Conservation (phyloP, 2,888 invertebrate genomes). For the Matsumyia berberina region DNA sequence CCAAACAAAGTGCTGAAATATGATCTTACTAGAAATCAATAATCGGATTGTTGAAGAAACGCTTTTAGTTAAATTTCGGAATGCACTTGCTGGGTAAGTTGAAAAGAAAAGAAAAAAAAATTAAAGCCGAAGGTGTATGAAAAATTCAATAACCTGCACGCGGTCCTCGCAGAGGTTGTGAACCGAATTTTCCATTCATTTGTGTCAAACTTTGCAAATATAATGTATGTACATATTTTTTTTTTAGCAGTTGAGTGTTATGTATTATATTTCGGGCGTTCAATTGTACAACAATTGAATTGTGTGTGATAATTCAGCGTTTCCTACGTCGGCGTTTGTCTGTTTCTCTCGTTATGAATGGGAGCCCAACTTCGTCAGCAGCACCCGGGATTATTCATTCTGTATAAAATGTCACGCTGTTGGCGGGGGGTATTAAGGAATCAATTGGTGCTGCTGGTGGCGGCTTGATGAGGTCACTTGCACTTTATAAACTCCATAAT, state of each 20-base stretch:
- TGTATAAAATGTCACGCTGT: slow-evolving; percentile 9
- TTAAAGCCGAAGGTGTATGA: slow-evolving; percentile 53
- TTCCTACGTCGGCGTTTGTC: slow-evolving; percentile 40
- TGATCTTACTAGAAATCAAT: slow-evolving; percentile 99
- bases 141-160: slow-evolving; percentile 71
- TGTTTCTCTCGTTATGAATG: slow-evolving; percentile 8
- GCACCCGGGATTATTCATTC: slow-evolving; percentile 50
- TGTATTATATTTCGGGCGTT: neutral
- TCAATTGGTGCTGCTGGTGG: slow-evolving; percentile 41
- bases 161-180: slow-evolving; percentile 43
- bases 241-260: slow-evolving; percentile 10
- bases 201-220: slow-evolving; percentile 31
- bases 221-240: neutral
- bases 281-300: slow-evolving; percentile 41
- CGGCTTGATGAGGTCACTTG: slow-evolving; percentile 61
- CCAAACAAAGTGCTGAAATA: slow-evolving; percentile 81
- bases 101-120: slow-evolving; percentile 22
- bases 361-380: slow-evolving; percentile 21
- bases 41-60: slow-evolving; percentile 99
- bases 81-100: slow-evolving; percentile 95
- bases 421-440: slow-evolving; percentile 30
- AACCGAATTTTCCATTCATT: slow-evolving; percentile 52
- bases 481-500: slow-evolving; percentile 22
- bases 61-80: slow-evolving; percentile 96
- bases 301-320: slow-evolving; percentile 57